Base-by-base conservation (phyloP, 2,113 vertebrate species). In the Callipepla californica region DNA sequence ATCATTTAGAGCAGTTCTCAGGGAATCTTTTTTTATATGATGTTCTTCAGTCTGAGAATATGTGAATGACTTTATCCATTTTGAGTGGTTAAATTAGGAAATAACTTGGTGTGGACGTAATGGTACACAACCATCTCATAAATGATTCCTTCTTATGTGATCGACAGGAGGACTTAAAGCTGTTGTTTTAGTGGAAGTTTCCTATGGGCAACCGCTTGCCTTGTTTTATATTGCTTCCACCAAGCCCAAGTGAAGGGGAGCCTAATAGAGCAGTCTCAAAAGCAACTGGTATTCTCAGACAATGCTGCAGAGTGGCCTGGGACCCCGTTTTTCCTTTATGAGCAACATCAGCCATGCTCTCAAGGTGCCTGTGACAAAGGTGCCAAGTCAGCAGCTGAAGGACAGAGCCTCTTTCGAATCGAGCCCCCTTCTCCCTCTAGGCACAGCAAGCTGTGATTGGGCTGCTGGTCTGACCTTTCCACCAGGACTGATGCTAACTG, bases 231-330 rank as follows among this genome's bases (percentile, higher is more conserved):
- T 2, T 1, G 1, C 36, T 82, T 28, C 62, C 40, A 19, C 53
- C 30, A 6, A 57, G 28, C 69, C n/a, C 44, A 55, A 81, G 65
- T 48, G 51, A 13, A 36, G 38, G 4, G 6, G 58, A 88, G 51
- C 83, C 65, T n/a, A 16, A 5, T 3, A 30, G 75, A 61, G 53
- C 79, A 53, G 57, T 61, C 38, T 38, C 59, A 57, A 57, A 5
- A 3, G 34, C 21, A 61, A 59, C 17, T 59, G 6, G 53, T 32
- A 80, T 68, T 86, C 67, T 59, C 61, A 16, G 74, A 66, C 63
- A 69, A 3, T 59, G 78, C 84, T 80, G 63, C 75, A 36, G 66
- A 22, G 63, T 36, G 89, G 92, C 87, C 47, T 96, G 90, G 86
- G 75, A 16, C 78, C 59, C 62, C 28, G 4, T 38, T 92, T 76